phyloP scores from a whole-genome alignment of 2,888 invertebrate genomes.

The Julus scanicus region DNA sequence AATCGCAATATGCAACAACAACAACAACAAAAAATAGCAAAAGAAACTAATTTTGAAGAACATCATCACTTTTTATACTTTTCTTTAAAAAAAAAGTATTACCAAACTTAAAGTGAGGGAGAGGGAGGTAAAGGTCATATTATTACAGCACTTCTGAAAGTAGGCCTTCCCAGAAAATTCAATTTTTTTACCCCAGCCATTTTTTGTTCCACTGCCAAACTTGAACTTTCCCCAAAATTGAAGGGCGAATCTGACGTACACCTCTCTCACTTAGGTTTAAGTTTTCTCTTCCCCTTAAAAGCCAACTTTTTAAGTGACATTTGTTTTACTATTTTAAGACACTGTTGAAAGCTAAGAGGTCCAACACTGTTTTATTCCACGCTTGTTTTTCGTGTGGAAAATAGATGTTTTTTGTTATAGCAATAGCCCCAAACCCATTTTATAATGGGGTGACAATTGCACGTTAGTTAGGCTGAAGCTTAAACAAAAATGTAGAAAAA shows the following conservation, averaged over 20 bases:
- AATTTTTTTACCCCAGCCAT: not conserved
- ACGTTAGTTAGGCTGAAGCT: not conserved
- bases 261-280: not conserved
- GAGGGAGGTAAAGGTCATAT: not conserved
- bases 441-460: slow-evolving; percentile 34
- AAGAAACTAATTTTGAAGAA: slow-evolving; percentile 19
- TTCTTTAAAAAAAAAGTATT: not conserved
- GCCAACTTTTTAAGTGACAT: slow-evolving; percentile 44
- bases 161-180: slow-evolving; percentile 2
- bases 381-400: not conserved
- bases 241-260: not conserved
- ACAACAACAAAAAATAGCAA: not conserved
- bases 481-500: not conserved
- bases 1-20: not conserved
- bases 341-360: slow-evolving; percentile 13
- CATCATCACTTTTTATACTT: not conserved
- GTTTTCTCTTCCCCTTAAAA: not conserved
- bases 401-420: not conserved
- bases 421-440: slow-evolving; percentile 41
- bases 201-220: slow-evolving; percentile 28
- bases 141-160: not conserved
- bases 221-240: slow-evolving; percentile 14
- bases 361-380: not conserved
- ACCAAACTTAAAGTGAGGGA: not conserved
- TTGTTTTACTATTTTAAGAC: slow-evolving; percentile 45